These are phyloP conservation scores for Tor tambroides DNA, from an alignment of 2,113 vertebrate genomes.

Conservation along the genomic window DNA sequence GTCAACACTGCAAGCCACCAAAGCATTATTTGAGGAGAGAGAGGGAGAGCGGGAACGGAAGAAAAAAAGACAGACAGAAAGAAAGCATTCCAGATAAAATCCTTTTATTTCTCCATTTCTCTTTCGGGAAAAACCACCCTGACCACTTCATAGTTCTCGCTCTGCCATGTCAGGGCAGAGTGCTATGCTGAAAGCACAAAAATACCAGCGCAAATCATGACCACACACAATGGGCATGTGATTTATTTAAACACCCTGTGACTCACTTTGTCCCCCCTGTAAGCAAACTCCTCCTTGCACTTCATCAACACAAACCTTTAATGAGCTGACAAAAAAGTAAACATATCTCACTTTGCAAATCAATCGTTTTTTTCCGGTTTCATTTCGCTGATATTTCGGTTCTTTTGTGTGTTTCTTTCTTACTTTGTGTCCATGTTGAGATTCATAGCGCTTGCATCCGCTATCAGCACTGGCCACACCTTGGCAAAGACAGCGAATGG, in stretches of 20 bases:
- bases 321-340: conserved; percentile 4
- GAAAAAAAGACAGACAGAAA: conserved; percentile 18
- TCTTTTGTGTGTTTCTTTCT: neutral
- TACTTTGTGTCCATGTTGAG: neutral
- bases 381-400: neutral
- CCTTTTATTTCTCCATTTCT: conserved; percentile 50
- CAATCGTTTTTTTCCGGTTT: neutral
- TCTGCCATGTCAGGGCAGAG: conserved; percentile 35
- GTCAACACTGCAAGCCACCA: conserved; percentile 55
- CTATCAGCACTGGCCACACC: conserved; percentile 34
- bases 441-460: conserved; percentile 21
- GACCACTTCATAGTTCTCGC: conserved; percentile 57
- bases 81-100: conserved; percentile 55
- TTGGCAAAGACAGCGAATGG: conserved; percentile 51
- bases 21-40: conserved; percentile 51
- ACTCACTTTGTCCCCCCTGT: conserved; percentile 36
- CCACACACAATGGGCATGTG: conserved; percentile 46
- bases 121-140: conserved; percentile 50
- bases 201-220: conserved; percentile 50
- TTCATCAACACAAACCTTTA: conserved; percentile 16
- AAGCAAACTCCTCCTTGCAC: conserved; percentile 42
- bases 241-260: conserved; percentile 37
- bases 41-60: neutral
- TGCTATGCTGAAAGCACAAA: conserved; percentile 33
- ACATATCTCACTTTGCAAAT: neutral